Conservation (phyloP, 1,140 invertebrate genomes). For the Orussus abietinus region DNA sequence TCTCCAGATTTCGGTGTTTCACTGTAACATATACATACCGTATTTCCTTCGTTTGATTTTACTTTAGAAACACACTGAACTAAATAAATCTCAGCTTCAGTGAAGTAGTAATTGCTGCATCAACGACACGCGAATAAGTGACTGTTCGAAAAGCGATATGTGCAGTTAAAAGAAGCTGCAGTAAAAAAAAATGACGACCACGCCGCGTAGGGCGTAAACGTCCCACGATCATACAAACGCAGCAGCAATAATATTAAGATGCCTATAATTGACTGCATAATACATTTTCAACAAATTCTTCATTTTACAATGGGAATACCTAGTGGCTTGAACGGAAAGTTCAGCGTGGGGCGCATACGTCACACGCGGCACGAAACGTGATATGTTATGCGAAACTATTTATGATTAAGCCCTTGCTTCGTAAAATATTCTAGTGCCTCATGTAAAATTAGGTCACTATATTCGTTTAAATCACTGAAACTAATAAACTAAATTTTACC, state of each 20-base stretch:
- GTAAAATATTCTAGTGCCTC: too few species aligned
- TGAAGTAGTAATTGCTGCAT: slow-evolving; percentile 1
- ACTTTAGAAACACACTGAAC: slow-evolving; percentile 12
- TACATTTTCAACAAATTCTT: slow-evolving; percentile 2
- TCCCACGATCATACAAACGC: slow-evolving; percentile 1
- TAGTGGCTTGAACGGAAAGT: slow-evolving; percentile 8
- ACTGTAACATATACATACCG: slow-evolving; percentile 16
- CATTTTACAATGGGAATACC: slow-evolving; percentile 7
- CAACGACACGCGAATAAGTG: slow-evolving; percentile 3
- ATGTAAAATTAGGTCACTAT: too few species aligned
- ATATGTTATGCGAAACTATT: too few species aligned
- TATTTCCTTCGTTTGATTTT: slow-evolving; percentile 15
- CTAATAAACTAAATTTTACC: neutral
- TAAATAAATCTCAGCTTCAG: slow-evolving; percentile 12
- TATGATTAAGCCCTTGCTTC: too few species aligned
- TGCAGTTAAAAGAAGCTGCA: neutral
- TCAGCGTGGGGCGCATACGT: slow-evolving; percentile 6
- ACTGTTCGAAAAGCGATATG: neutral
- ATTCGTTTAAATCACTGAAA: too few species aligned
- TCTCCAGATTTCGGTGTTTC: too few species aligned
- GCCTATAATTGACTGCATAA: slow-evolving; percentile 3
- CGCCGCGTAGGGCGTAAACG: slow-evolving; percentile 13
- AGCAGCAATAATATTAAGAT: neutral
- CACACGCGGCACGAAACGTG: slow-evolving; percentile 9
- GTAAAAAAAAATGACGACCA: slow-evolving; percentile 9